Evolutionary conservation across 1,140 invertebrate genomes (phyloP).

Genomic region (Rhyzopertha dominica): DNA sequence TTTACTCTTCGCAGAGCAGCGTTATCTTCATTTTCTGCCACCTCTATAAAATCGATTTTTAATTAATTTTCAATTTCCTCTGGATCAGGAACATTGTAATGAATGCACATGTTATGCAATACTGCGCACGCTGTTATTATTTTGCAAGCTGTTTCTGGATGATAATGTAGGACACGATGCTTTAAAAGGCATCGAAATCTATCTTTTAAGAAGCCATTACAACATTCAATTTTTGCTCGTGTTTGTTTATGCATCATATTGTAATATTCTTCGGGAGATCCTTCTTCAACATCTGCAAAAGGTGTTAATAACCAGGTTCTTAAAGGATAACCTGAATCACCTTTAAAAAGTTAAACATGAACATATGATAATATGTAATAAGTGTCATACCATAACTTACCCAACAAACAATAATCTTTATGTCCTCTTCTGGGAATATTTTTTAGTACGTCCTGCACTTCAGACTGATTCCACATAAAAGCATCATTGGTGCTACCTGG

Average conservation of each 20-base stretch:
- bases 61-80: neutral
- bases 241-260: conserved; percentile 19
- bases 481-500: conserved; percentile 17
- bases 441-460: conserved; percentile 8
- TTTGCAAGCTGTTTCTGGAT: conserved; percentile 13
- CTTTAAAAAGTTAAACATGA: conserved; percentile 22
- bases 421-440: conserved; percentile 4
- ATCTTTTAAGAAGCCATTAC: conserved; percentile 22
- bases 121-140: conserved; percentile 26
- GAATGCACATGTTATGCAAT: conserved; percentile 26
- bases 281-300: conserved; percentile 4
- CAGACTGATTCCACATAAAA: conserved; percentile 11
- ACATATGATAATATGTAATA: conserved; percentile 3
- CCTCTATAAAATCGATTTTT: neutral
- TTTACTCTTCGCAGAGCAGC: conserved; percentile 2
- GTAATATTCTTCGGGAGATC: conserved; percentile 30
- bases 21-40: conserved; percentile 9
- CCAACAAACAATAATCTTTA: conserved; percentile 12
- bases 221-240: conserved; percentile 10
- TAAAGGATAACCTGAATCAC: conserved; percentile 14
- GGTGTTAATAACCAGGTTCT: conserved; percentile 15
- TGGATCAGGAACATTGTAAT: conserved; percentile 14
- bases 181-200: conserved; percentile 23
- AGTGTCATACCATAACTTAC: conserved; percentile 21
- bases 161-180: conserved; percentile 21